Evolutionary conservation across 2,113 vertebrate genomes (phyloP).

Genomic region (Paramisgurnus dabryanus): DNA sequence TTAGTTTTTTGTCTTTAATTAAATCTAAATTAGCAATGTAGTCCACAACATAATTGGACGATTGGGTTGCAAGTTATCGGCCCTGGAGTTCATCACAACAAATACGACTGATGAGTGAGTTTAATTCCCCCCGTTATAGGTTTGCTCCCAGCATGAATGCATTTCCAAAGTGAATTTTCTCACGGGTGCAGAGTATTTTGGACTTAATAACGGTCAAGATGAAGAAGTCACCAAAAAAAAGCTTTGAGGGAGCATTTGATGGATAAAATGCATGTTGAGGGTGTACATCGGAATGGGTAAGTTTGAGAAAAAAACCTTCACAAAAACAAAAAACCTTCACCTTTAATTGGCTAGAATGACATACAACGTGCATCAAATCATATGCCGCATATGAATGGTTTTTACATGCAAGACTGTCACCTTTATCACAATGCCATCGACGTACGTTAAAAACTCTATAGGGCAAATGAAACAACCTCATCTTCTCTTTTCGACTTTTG

Average conservation of each 20-base stretch:
- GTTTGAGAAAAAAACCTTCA: no score
- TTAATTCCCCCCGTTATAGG: background rate
- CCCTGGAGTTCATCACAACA: background rate
- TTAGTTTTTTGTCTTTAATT: conserved; percentile 25
- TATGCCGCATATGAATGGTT: background rate
- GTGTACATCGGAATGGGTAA: no score
- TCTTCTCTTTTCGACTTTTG: no score
- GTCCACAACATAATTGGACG: conserved; percentile 13
- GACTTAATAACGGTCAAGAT: background rate
- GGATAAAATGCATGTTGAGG: no score
- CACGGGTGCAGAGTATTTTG: background rate
- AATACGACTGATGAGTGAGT: background rate
- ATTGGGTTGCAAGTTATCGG: background rate
- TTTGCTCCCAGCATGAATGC: background rate
- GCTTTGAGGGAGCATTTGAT: background rate
- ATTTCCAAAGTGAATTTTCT: background rate
- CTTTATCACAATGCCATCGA: no score
- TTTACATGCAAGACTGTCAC: background rate
- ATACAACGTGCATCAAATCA: background rate
- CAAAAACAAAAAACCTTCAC: no score
- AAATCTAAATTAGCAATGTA: conserved; percentile 13
- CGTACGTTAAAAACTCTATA: no score
- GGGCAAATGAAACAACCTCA: no score
- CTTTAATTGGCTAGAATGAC: no score
- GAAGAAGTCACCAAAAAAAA: background rate